Conservation (phyloP, 2,888 invertebrate genomes). For the Drosophila sordidapex region DNA sequence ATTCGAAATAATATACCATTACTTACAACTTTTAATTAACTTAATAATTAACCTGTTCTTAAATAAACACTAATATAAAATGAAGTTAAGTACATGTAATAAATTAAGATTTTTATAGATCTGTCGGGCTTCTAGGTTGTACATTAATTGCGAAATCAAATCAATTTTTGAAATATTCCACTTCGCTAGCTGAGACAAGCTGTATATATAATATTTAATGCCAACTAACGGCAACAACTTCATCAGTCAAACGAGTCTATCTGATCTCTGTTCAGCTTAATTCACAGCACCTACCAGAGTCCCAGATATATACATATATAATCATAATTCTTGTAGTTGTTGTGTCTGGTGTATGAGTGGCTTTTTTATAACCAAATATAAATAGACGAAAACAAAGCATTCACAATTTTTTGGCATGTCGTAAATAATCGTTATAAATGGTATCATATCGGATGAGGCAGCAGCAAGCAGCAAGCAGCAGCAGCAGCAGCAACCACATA, state of each 20-base stretch:
- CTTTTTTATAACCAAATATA: constrained; percentile 33
- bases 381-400: constrained; percentile 49
- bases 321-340: constrained; percentile 33
- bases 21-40: not conserved
- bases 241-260: constrained; percentile 53
- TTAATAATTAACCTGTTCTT: not conserved
- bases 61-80: not conserved
- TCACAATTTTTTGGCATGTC: constrained; percentile 57
- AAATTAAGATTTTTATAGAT: constrained; percentile 27
- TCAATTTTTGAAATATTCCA: constrained; percentile 35
- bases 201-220: constrained; percentile 48
- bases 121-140: constrained; percentile 17
- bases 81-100: constrained; percentile 15
- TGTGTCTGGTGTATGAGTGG: constrained; percentile 19
- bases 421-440: constrained; percentile 77
- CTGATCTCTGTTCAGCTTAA: constrained; percentile 1
- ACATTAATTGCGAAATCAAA: constrained; percentile 38
- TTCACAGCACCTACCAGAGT: constrained; percentile 54
- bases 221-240: constrained; percentile 66
- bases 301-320: constrained; percentile 44
- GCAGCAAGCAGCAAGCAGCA: constrained; percentile 22
- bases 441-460: constrained; percentile 56
- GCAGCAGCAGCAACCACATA: constrained; percentile 8
- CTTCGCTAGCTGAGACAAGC: constrained; percentile 16
- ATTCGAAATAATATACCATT: not conserved